These are phyloP conservation scores for Drosophila yakuba DNA, from an alignment of 1,140 invertebrate genomes.

Conservation along the genomic window DNA sequence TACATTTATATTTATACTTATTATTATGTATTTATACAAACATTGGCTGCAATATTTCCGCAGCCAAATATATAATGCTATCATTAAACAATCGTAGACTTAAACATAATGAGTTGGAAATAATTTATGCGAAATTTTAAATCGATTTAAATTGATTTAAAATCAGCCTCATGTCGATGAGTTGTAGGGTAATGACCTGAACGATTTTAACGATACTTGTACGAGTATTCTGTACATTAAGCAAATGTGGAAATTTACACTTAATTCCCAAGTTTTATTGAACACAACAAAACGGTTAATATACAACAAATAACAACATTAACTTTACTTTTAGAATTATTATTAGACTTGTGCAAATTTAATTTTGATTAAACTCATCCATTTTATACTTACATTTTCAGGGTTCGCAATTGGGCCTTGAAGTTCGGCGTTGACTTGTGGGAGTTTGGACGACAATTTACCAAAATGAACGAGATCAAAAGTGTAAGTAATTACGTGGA, in stretches of 20 bases:
- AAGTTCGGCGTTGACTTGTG: slow-evolving; percentile 95
- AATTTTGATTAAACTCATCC: neutral
- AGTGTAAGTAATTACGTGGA: slow-evolving; percentile 87
- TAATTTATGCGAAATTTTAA: slow-evolving; percentile 53
- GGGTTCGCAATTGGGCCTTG: slow-evolving; percentile 95
- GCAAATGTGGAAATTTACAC: too few relatives aligned
- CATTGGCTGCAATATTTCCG: slow-evolving; percentile 5
- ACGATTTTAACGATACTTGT: slow-evolving; percentile 1
- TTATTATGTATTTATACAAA: slow-evolving; percentile 13
- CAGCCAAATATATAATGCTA: slow-evolving; percentile 24
- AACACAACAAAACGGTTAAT: too few relatives aligned
- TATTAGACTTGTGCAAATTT: too few relatives aligned
- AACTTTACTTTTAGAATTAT: too few relatives aligned
- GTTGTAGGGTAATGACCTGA: neutral
- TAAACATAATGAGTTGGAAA: slow-evolving; percentile 40
- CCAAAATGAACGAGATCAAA: slow-evolving; percentile 94
- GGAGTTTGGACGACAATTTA: slow-evolving; percentile 94
- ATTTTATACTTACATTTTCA: slow-evolving; percentile 88
- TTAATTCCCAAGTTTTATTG: too few relatives aligned
- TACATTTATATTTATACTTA: slow-evolving; percentile 27
- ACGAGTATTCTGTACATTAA: too few relatives aligned
- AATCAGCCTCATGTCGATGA: slow-evolving; percentile 40
- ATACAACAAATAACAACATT: too few relatives aligned
- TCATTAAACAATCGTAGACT: slow-evolving; percentile 49
- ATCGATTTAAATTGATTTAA: slow-evolving; percentile 56